Evolutionary conservation across 2,113 vertebrate species (phyloP), one percentile per base, ranked within the genome.

Genomic region (Oncorhynchus tshawytscha): DNA sequence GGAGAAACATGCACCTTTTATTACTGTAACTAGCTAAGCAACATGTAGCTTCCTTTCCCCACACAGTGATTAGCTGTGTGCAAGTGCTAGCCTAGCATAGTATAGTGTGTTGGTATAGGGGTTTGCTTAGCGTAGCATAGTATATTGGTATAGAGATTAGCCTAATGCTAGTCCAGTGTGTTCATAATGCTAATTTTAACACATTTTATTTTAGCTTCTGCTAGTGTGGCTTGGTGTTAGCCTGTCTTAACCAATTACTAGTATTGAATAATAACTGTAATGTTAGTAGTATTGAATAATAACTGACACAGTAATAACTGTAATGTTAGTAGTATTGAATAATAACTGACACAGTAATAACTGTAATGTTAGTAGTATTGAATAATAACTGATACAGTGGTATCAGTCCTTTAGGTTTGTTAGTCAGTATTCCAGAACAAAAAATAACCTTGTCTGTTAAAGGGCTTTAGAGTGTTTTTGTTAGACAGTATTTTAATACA

Each of bases 401-500:
- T 25, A 62, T 20, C 57, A 20, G 20, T 59, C 80, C 1, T 39
- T 27, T 76, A 71, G 84, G 85, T 87, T 83, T 88, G 78, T 85
- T 89, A 84, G 85, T 89, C 89, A 73, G 84, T 83, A 79, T 90
- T 88, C 81, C 83, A 77, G 81, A 91, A 86, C 80, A 5, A 81
- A 88, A 85, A 85, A 84, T 82, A 78, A 82, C 80, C 67, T 84
- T 86, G 82, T 92, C 79, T 78, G 74, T 78, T 27, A 31, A 83
- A 90, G 86, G 77, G 84, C 84, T 83, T 88, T 86, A 84, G 13
- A 79, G 83, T 90, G 86, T 25, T 25, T 31, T 90, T 91, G 87
- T 89, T 88, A 88, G 89, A 31, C 90, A 91, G 91, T 94, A 92
- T 94, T 94, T 94, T 94, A 91, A 93, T 93, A 93, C 86, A 90